A percentile compares a stretch with the other conserved stretches of the same genome.
Conservation (phyloP, 2,113 vertebrate species). For the Phalacrocorax pelagicus region DNA sequence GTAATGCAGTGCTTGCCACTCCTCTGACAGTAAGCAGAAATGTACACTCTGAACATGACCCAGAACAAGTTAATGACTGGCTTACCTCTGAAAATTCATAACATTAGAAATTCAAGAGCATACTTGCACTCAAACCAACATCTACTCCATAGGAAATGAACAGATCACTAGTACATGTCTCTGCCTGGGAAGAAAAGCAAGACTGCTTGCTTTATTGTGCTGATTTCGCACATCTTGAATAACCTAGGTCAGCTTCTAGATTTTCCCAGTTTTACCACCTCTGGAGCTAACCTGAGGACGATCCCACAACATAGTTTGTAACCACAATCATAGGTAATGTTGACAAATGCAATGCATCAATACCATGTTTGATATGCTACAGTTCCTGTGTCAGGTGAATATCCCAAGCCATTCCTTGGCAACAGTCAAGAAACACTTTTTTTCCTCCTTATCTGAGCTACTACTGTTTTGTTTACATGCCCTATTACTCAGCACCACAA, state of each 20-base stretch:
- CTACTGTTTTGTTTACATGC: not conserved
- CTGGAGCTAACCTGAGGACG: not conserved
- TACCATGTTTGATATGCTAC: not conserved
- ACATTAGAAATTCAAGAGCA: not conserved
- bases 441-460: not conserved
- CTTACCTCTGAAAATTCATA: not conserved
- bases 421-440: not conserved
- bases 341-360: not conserved
- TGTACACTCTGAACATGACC: not conserved
- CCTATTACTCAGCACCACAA: not conserved
- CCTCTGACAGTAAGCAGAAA: not conserved
- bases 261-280: not conserved
- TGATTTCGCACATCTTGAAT: not conserved
- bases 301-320: not conserved
- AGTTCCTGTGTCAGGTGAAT: not conserved
- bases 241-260: not conserved
- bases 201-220: not conserved
- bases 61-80: slow-evolving; percentile 13
- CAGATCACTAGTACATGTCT: not conserved
- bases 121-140: not conserved
- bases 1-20: slow-evolving; percentile 9
- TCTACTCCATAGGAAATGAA: not conserved
- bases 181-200: not conserved
- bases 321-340: not conserved
- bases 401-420: not conserved